Evolutionary conservation across 2,888 invertebrate genomes (phyloP).

Genomic region (Rhagophthalmus giganteus): DNA sequence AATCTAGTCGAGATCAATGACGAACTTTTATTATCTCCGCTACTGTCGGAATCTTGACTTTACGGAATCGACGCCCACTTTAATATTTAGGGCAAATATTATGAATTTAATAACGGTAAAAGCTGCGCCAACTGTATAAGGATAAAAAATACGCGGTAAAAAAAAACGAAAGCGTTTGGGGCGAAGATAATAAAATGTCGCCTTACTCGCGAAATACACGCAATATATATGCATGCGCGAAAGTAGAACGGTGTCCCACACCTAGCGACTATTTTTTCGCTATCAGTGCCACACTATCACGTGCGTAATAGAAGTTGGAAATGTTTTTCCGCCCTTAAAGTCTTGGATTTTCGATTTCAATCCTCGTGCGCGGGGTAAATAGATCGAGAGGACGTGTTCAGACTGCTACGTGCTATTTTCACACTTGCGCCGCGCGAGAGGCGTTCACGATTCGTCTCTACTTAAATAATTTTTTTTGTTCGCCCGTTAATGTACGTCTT

Average conservation of each 20-base stretch:
- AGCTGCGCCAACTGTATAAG: background rate
- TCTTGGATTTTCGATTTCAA: constrained; percentile 48
- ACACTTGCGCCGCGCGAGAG: constrained; percentile 31
- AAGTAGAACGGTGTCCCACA: constrained; percentile 35
- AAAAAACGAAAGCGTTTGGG: background rate
- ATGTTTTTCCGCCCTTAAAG: constrained; percentile 37
- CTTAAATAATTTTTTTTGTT: too few relatives aligned
- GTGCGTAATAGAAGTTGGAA: constrained; percentile 36
- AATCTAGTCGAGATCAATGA: too few relatives aligned
- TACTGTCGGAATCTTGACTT: background rate
- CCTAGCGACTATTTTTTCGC: constrained; percentile 42
- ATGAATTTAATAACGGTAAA: constrained; percentile 6
- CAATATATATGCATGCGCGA: constrained; percentile 44
- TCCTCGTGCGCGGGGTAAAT: constrained; percentile 48
- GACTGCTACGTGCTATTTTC: constrained; percentile 32
- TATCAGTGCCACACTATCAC: constrained; percentile 39
- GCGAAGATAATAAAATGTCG: constrained; percentile 14
- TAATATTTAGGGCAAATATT: background rate
- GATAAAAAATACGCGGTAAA: background rate
- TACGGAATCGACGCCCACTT: too few relatives aligned
- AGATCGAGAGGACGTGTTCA: constrained; percentile 47
- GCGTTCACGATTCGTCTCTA: too few relatives aligned
- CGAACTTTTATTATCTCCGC: too few relatives aligned
- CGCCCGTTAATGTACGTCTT: too few relatives aligned
- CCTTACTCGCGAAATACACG: constrained; percentile 30